Conservation (phyloP, 1,140 invertebrate species). For the Delia radicum region DNA sequence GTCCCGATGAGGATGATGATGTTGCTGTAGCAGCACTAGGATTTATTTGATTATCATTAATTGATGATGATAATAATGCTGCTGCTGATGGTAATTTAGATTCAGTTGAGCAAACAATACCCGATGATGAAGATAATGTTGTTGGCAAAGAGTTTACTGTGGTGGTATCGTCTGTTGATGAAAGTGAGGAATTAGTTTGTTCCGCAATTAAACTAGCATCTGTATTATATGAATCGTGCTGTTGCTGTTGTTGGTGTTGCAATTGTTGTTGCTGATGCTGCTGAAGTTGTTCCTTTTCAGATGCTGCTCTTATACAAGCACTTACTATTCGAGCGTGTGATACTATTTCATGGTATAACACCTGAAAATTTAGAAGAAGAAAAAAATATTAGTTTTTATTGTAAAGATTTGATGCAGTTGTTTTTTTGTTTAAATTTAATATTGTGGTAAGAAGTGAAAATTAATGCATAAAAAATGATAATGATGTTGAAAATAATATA, state of each 20-base stretch:
- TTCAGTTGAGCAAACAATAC: constrained; percentile 1
- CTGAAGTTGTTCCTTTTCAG: constrained; percentile 43
- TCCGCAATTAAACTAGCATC: constrained; percentile 36
- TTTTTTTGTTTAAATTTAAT: neutral
- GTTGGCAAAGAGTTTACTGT: constrained; percentile 19
- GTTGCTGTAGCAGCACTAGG: constrained; percentile 42
- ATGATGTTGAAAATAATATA: neutral
- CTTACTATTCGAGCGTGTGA: constrained; percentile 71
- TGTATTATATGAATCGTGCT: constrained; percentile 10
- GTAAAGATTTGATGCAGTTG: neutral
- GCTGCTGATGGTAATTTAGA: no score
- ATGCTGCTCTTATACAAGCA: constrained; percentile 61
- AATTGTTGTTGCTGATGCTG: constrained; percentile 35
- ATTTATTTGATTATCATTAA: neutral
- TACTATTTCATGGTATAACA: constrained; percentile 73
- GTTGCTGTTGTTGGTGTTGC: constrained; percentile 30
- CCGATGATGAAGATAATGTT: neutral
- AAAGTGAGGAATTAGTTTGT: constrained; percentile 30
- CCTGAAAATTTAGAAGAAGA: constrained; percentile 58
- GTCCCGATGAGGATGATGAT: constrained; percentile 7
- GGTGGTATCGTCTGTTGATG: constrained; percentile 46
- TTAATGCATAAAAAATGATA: constrained; percentile 7
- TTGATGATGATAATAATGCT: neutral
- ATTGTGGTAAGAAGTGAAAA: constrained; percentile 5
- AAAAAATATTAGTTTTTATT: neutral